phyloP scores from a whole-genome alignment of 2,113 vertebrate species.

The Brienomyrus longianalis region DNA sequence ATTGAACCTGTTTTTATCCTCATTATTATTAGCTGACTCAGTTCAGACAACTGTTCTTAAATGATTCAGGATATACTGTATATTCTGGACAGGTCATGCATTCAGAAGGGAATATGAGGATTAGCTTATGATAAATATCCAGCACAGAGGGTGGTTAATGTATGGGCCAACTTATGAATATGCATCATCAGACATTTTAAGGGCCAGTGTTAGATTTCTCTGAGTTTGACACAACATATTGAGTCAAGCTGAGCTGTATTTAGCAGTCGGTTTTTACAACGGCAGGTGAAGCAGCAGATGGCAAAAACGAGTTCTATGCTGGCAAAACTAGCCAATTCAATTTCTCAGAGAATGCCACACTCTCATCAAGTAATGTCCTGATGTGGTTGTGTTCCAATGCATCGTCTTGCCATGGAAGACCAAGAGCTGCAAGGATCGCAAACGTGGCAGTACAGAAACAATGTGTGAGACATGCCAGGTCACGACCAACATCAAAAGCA shows the following conservation, averaged over 20 bases:
- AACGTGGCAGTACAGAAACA: background rate
- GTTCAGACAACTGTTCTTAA: background rate
- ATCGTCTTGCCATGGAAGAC: background rate
- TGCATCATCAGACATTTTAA: background rate
- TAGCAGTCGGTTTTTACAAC: background rate
- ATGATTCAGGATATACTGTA: background rate
- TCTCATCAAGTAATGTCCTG: background rate
- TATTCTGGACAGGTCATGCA: background rate
- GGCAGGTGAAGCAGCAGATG: background rate
- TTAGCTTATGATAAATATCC: background rate
- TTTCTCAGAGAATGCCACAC: background rate
- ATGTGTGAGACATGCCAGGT: background rate
- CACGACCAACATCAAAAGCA: background rate
- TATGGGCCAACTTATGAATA: background rate
- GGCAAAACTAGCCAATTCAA: background rate
- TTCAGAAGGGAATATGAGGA: background rate
- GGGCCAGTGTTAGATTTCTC: background rate
- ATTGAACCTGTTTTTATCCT: background rate
- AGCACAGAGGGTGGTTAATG: background rate
- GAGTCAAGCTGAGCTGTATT: background rate
- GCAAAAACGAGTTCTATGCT: background rate
- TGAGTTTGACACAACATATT: background rate
- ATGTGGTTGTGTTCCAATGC: background rate
- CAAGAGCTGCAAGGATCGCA: background rate
- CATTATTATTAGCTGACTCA: background rate